Base-by-base conservation (phyloP, 2,797 vertebrate genomes). In the Morus bassanus region DNA sequence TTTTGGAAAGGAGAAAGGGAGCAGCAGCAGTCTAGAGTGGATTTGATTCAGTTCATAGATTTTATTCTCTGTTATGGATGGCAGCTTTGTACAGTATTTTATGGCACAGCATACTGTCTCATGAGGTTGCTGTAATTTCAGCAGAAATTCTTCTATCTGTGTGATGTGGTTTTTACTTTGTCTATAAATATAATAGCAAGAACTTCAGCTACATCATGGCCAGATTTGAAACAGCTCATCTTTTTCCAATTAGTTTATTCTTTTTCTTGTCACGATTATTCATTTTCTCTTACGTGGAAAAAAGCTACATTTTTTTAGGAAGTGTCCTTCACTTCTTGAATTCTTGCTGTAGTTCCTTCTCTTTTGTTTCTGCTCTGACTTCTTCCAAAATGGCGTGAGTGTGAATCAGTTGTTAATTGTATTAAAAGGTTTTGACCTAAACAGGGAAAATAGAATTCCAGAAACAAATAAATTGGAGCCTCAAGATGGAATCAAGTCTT, bases 161-260 rank as follows among this genome's bases (percentile, higher is more conserved):
- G 88, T 94, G 91, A 95, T 97, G 95, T 96, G 95, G 96, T 95
- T 97, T 95, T 96, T 92, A 92, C 91, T 96, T 95, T 96, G 90
- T 97, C 94, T 96, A 79, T 96, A 97, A 95, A 95, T 96, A 94
- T 94, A 95, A 94, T 93, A 95, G 95, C 92, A 91, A 93, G 85
- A 96, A 89, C 77, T 95, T 90, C 33, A 92, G 79, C 81, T 89
- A 35, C 80, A 84, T 85, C 54, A 6, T 88, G 87, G 76, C 68
- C 80, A 83, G 81, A 95, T 96, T 97, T 91, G 89, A 90, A 94
- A 79, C 2, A 19, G 43, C 69, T 94, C 89, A 93, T 96, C 85
- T 96, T 97, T 91, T 96, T 96, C 83, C 88, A 95, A 95, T 97
- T 97, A 96, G 65, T 76, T 92, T 87, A 72, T 96, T 93, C 81